Conservation (phyloP, 2,797 vertebrate species). For the Pseudochaenichthys georgianus region DNA sequence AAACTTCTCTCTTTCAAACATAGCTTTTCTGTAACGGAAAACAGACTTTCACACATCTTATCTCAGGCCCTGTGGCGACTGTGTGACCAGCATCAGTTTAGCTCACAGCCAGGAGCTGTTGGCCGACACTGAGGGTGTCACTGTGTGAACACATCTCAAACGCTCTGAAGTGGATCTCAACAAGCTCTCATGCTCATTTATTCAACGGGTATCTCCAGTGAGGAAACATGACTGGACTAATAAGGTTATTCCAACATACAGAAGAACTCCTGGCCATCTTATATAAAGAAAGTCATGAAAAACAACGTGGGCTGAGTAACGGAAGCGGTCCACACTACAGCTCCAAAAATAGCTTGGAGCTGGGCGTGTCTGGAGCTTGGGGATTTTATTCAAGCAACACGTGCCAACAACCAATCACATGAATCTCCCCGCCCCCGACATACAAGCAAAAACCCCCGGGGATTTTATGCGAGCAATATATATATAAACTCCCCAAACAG, state of each 20-base stretch:
- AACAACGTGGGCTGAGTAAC: no score
- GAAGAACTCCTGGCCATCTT: not conserved
- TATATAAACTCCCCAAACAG: no score
- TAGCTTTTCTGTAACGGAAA: not conserved
- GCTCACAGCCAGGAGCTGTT: constrained; percentile 33
- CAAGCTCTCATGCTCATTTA: not conserved
- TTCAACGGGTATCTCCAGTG: not conserved
- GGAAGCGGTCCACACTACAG: no score
- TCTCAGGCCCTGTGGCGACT: constrained; percentile 11
- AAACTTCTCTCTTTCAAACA: constrained; percentile 3
- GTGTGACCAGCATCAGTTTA: constrained; percentile 26
- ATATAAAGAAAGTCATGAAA: not conserved
- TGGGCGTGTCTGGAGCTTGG: no score
- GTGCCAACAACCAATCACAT: no score
- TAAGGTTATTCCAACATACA: not conserved
- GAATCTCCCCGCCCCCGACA: no score
- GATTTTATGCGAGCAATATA: no score
- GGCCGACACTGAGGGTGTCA: constrained; percentile 3
- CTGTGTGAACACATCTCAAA: not conserved
- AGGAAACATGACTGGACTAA: constrained; percentile 6
- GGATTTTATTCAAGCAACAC: no score
- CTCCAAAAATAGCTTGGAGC: no score
- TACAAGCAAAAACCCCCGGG: no score
- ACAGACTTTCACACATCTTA: constrained; percentile 16
- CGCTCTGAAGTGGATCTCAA: constrained; percentile 1